Base-by-base conservation (phyloP, 1,140 invertebrate genomes). In the Tetragonula clypearis region DNA sequence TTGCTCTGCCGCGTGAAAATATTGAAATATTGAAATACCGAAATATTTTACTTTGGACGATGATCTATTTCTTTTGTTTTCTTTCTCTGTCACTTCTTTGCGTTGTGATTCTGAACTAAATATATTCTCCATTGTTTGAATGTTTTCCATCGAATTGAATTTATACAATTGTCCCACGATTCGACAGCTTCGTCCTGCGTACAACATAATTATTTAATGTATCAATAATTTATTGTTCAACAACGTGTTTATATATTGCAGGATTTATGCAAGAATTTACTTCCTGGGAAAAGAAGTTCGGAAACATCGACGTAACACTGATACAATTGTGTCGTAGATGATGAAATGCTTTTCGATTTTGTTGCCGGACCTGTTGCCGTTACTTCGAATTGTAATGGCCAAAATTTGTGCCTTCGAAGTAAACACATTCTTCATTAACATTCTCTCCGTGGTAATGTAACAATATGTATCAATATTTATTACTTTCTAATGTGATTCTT, bases 221-320 rank as follows among this genome's bases (percentile, higher is more conserved):
- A 2, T 15, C 14, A 30, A 84, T n/a, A n/a, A 17, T n/a, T n/a
- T n/a, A n/a, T 41, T 56, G n/a, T 3, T 4, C 21, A 23, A 14
- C 17, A 5, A 74, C 3, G 5, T n/a, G 6, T 15, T 30, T 41
- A 2, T 15, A 74, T 41, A 73, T 62, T 79, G 23, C 2, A 73
- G 55, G 82, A 68, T 30, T 30, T 30, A 30, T 53, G 17, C 21
- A n/a, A 21, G 0, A 49, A 86, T 79, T 91, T 86, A 93, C 93
- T 90, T 88, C 92, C 93, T 26, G 93, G 92, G 62, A 91, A 91
- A 55, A 93, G 77, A 21, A 93, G 90, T 68, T 92, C 87, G 1
- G 88, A 89, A 11, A 91, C 55, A 66, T 93, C 92, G 17, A 89
- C 84, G 71, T 91, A 92, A 68, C 91, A 92, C 23, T 93, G 93